A percentile compares a stretch with the other conserved stretches of the same genome.
Conservation (phyloP, 2,797 vertebrate genomes). For the Menidia menidia region DNA sequence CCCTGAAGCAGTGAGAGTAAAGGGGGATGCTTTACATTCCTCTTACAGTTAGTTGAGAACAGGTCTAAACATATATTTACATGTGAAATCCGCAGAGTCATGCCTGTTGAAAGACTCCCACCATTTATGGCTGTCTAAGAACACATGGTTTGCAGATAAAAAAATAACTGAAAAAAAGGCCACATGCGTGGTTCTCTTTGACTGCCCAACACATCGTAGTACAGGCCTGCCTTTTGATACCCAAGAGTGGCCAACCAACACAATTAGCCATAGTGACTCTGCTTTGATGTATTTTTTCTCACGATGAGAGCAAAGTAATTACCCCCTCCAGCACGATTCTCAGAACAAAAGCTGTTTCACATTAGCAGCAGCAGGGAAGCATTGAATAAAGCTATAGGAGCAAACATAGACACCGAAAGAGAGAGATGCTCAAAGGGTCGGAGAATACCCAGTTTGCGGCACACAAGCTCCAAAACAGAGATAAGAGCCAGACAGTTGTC, state of each 20-base stretch:
- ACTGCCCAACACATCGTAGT: conserved; percentile 35
- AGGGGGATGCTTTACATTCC: conserved; percentile 62
- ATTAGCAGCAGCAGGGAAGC: conserved; percentile 38
- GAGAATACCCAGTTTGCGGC: conserved; percentile 14
- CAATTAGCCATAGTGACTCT: conserved; percentile 43
- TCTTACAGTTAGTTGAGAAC: conserved; percentile 55
- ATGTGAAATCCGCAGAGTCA: conserved; percentile 33
- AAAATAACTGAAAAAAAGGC: background rate
- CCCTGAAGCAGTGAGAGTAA: conserved; percentile 63
- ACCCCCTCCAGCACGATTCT: conserved; percentile 35
- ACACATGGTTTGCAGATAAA: conserved; percentile 14
- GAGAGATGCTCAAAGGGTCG: conserved; percentile 27
- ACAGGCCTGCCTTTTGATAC: conserved; percentile 17
- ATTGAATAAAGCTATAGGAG: conserved; percentile 14
- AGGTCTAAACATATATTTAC: conserved; percentile 68
- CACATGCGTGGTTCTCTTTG: conserved; percentile 19
- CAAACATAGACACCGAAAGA: conserved; percentile 1
- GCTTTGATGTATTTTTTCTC: conserved; percentile 64
- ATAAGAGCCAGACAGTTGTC: conserved; percentile 26
- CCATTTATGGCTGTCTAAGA: conserved; percentile 34
- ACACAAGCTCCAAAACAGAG: conserved; percentile 5
- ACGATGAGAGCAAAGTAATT: conserved; percentile 58
- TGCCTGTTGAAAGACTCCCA: conserved; percentile 9
- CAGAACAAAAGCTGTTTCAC: conserved; percentile 64
- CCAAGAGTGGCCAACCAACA: conserved; percentile 26